A percentile compares a stretch with the other conserved stretches of the same genome.
Conservation (phyloP, 30 jellyfish, hydroid and myxozoan species). For the Cassiopea xamachana region DNA sequence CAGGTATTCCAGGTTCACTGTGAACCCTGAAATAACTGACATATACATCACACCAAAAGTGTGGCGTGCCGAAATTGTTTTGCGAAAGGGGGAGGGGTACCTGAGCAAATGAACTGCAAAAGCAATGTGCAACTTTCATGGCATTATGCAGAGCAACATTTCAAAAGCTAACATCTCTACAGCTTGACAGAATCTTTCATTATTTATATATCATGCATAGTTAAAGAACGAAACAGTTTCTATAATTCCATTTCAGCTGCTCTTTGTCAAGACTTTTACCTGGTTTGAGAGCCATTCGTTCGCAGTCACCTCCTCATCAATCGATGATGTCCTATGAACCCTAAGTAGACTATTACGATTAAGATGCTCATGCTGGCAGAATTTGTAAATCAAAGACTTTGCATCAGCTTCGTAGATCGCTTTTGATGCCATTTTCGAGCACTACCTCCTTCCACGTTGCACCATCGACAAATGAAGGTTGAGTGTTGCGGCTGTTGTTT, state of each 20-base stretch:
- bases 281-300: constrained; percentile 65
- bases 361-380: constrained; percentile 39
- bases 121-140: no score
- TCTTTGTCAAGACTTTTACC: not conserved
- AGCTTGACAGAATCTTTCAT: not conserved
- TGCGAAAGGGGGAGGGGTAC: not conserved
- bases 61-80: not conserved
- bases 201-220: not conserved
- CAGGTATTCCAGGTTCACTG: no score
- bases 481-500: not conserved
- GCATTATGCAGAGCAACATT: not conserved
- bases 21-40: no score
- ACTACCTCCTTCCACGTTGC: not conserved
- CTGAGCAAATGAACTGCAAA: not conserved
- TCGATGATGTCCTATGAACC: constrained; percentile 15
- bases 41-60: no score
- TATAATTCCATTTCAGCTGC: not conserved
- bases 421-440: constrained; percentile 81
- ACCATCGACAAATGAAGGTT: not conserved
- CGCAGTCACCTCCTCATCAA: constrained; percentile 8
- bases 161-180: not conserved
- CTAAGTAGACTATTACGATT: constrained; percentile 33
- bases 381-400: constrained; percentile 56
- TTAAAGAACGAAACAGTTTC: not conserved
- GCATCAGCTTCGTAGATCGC: constrained; percentile 95